Conservation (phyloP, 2,113 vertebrate genomes). For the Triplophysa dalaica region DNA sequence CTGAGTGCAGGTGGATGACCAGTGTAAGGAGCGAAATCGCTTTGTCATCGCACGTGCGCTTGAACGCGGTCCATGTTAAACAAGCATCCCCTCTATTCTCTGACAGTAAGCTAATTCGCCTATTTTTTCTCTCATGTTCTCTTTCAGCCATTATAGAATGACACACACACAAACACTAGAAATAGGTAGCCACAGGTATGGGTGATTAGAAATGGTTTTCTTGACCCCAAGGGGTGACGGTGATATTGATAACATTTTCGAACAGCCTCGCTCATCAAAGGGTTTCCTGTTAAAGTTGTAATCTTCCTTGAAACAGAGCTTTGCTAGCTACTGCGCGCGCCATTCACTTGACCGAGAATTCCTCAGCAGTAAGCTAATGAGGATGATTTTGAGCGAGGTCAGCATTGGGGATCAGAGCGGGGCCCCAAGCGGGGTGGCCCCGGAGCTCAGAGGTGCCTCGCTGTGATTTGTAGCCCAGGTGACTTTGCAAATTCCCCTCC, state of each 20-base stretch:
- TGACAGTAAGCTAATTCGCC: conserved; percentile 47
- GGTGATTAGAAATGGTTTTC: conserved; percentile 74
- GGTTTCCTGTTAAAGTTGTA: conserved; percentile 76
- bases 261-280: conserved; percentile 76
- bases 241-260: conserved; percentile 78
- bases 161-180: conserved; percentile 39
- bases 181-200: conserved; percentile 64
- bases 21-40: conserved; percentile 63
- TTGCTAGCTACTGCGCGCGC: conserved; percentile 68
- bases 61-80: conserved; percentile 64
- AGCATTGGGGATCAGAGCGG: conserved; percentile 52
- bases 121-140: conserved; percentile 26
- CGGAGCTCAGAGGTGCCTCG: conserved; percentile 61
- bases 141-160: conserved; percentile 23
- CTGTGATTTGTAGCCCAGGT: conserved; percentile 72
- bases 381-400: conserved; percentile 63
- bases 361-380: conserved; percentile 69
- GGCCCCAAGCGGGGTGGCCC: conserved; percentile 51
- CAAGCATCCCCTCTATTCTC: conserved; percentile 66
- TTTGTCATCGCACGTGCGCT: conserved; percentile 74
- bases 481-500: conserved; percentile 72
- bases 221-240: conserved; percentile 72
- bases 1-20: conserved; percentile 72
- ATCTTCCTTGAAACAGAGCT: conserved; percentile 75
- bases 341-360: conserved; percentile 74